Evolutionary conservation across 2,113 vertebrate genomes (phyloP).

Genomic region (Pardalotus punctatus): DNA sequence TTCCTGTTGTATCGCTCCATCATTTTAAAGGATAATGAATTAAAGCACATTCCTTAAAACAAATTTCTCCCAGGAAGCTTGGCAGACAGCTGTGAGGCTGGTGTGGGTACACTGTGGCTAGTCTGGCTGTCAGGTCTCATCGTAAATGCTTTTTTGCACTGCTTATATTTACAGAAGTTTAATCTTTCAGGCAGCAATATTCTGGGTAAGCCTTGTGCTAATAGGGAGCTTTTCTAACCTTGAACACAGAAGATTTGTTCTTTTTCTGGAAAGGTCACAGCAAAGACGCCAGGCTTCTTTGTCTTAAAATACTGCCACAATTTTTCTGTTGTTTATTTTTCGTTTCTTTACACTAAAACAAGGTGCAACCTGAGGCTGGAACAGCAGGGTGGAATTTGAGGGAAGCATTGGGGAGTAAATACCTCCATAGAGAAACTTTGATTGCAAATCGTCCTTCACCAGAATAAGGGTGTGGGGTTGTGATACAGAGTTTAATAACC

Average conservation of each 20-base stretch:
- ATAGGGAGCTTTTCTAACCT: conserved; percentile 42
- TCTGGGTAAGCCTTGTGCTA: conserved; percentile 47
- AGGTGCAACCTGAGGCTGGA: neutral
- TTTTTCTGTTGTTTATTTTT: neutral
- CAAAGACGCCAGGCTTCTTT: neutral
- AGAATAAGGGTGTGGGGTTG: neutral
- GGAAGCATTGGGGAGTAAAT: neutral
- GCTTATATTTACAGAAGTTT: conserved; percentile 43
- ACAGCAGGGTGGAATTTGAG: neutral
- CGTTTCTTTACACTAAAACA: neutral
- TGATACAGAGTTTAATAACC: neutral
- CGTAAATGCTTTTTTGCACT: neutral
- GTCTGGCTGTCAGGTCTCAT: neutral
- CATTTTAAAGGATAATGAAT: neutral
- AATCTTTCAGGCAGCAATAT: conserved; percentile 47
- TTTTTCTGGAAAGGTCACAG: conserved; percentile 36
- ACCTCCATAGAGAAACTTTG: neutral
- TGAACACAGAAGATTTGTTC: conserved; percentile 5
- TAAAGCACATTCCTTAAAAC: neutral
- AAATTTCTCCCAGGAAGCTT: neutral
- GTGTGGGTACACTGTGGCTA: neutral
- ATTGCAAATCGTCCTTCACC: neutral
- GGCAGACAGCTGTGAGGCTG: neutral
- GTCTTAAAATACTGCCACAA: neutral
- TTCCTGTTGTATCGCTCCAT: conserved; percentile 10